phyloP scores from a whole-genome alignment of 37 sponge, comb jelly and placozoan species.

The Theonella swinhoei region DNA sequence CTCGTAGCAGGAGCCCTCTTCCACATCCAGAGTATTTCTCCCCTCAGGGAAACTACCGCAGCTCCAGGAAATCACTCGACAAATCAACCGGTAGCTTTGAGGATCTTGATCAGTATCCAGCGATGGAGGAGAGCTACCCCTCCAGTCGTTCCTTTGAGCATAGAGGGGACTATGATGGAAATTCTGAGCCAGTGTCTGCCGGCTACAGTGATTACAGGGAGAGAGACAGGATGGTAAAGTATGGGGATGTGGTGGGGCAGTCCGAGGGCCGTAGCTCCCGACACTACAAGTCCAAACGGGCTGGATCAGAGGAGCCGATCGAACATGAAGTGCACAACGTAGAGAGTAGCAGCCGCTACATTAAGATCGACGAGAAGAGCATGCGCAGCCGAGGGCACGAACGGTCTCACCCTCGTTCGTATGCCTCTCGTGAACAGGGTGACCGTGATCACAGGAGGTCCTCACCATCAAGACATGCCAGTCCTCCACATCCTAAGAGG shows the following conservation, averaged over 20 bases:
- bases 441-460: background rate
- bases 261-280: background rate
- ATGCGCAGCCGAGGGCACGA: background rate
- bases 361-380: background rate
- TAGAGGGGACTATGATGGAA: background rate
- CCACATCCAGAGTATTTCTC: background rate
- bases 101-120: slow-evolving; percentile 20
- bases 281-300: background rate
- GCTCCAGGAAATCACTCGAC: background rate
- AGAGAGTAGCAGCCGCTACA: background rate
- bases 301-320: background rate
- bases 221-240: background rate
- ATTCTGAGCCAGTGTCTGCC: background rate
- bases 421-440: background rate
- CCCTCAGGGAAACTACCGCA: background rate
- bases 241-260: background rate
- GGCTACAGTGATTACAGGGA: background rate
- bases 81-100: background rate
- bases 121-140: background rate
- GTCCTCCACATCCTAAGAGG: background rate
- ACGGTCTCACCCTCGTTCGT: background rate
- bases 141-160: background rate
- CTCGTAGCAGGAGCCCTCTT: background rate
- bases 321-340: background rate
- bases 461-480: background rate